Conservation (phyloP, 2,888 invertebrate genomes). For the Eupsilia transversa region DNA sequence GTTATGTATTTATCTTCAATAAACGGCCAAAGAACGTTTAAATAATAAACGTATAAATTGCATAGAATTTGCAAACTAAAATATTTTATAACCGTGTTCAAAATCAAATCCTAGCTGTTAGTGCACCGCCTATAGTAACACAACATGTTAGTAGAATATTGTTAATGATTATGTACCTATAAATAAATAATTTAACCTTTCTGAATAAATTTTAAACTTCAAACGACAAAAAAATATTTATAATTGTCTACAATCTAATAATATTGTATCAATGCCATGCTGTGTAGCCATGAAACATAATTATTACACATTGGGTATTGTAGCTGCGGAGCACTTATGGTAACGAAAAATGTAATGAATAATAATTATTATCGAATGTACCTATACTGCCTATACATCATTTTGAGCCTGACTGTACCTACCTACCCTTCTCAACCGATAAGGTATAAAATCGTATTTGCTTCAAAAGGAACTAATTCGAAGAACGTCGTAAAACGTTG, state of each 20-base stretch:
- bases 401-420: neutral
- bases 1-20: no score
- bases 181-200: neutral
- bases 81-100: neutral
- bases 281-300: neutral
- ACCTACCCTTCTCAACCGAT: neutral
- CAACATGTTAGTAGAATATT: neutral
- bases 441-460: constrained; percentile 4
- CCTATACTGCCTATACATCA: neutral
- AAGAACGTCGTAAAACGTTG: constrained; percentile 29
- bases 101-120: neutral
- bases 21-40: neutral
- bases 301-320: neutral
- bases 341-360: neutral
- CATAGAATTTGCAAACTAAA: neutral
- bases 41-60: neutral
- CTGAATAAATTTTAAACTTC: no score
- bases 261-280: no score
- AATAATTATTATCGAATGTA: neutral
- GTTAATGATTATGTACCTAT: neutral
- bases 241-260: no score
- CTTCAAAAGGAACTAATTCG: constrained; percentile 20
- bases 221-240: no score
- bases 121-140: neutral
- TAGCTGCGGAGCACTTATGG: neutral